Conservation (phyloP, 2,888 invertebrate genomes). For the Hypercompe scribonia region DNA sequence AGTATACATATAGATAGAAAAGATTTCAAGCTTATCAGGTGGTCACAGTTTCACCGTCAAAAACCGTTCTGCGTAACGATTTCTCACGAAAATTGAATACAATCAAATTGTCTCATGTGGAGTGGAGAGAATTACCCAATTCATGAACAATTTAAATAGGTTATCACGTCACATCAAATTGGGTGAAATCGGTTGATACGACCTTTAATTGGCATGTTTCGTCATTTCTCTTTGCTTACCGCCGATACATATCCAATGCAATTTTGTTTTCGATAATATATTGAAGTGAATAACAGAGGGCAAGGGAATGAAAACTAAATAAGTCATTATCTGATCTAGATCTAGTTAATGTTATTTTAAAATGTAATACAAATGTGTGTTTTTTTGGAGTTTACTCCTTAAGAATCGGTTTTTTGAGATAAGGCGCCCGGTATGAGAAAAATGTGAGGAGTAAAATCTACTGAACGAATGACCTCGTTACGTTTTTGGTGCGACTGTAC, state of each 20-base stretch:
- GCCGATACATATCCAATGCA: background rate
- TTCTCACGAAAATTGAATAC: background rate
- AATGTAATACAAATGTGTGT: no score
- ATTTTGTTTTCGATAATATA: background rate
- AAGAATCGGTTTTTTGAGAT: no score
- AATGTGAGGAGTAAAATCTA: no score
- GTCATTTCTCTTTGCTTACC: background rate
- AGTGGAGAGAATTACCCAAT: background rate
- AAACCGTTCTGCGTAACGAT: background rate
- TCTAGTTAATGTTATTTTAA: no score
- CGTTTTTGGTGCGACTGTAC: no score
- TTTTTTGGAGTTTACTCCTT: no score
- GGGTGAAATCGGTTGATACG: background rate
- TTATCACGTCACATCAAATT: background rate
- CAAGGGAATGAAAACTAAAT: background rate
- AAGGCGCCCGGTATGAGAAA: no score
- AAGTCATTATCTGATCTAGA: no score
- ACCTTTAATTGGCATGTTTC: background rate
- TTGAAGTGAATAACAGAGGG: background rate
- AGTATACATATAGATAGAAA: no score
- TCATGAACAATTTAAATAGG: background rate
- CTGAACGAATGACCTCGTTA: no score
- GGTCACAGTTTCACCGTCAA: background rate
- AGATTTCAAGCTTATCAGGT: background rate
- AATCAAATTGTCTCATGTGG: background rate